These are phyloP conservation scores for Ceratoteleas bidentatus DNA, from an alignment of 1,140 invertebrate species.

Conservation along the genomic window DNA sequence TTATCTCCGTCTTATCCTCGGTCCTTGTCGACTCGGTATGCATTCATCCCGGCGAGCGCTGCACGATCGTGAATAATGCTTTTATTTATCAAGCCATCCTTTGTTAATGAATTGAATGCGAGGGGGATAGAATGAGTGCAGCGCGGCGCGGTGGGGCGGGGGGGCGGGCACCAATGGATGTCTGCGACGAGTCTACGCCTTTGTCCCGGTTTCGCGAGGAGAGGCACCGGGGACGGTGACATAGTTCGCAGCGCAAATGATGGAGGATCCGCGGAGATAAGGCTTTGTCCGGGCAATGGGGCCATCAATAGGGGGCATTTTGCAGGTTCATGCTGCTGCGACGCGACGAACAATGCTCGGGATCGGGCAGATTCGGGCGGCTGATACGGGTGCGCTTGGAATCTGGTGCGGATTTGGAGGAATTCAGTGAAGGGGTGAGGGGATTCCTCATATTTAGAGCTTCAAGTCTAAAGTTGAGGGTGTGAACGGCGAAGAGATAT, in stretches of 20 bases:
- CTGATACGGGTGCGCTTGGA: background rate
- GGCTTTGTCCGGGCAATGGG: slow-evolving; percentile 3
- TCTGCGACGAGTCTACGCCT: slow-evolving; percentile 65
- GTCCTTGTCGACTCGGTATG: slow-evolving; percentile 78
- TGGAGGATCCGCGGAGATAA: slow-evolving; percentile 41
- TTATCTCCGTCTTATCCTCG: slow-evolving; percentile 78
- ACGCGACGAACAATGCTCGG: slow-evolving; percentile 2
- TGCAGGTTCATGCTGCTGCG: slow-evolving; percentile 35
- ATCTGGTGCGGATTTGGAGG: slow-evolving; percentile 16
- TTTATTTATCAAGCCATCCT: slow-evolving; percentile 78
- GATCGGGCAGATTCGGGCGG: background rate
- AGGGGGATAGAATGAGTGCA: slow-evolving; percentile 70
- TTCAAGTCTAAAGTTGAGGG: too few relatives aligned
- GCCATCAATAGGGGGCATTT: slow-evolving; percentile 22
- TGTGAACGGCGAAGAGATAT: too few relatives aligned
- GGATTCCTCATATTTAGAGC: too few relatives aligned
- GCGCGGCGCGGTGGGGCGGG: slow-evolving; percentile 54
- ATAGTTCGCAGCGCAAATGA: slow-evolving; percentile 48
- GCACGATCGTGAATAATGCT: slow-evolving; percentile 77
- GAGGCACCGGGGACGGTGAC: slow-evolving; percentile 34
- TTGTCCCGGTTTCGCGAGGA: slow-evolving; percentile 47
- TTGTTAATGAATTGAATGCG: slow-evolving; percentile 70
- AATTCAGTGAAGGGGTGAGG: background rate
- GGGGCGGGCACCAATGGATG: slow-evolving; percentile 68
- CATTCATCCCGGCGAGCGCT: slow-evolving; percentile 74